Evolutionary conservation across 2,797 vertebrate species (phyloP).

Genomic region (Momotus momota): DNA sequence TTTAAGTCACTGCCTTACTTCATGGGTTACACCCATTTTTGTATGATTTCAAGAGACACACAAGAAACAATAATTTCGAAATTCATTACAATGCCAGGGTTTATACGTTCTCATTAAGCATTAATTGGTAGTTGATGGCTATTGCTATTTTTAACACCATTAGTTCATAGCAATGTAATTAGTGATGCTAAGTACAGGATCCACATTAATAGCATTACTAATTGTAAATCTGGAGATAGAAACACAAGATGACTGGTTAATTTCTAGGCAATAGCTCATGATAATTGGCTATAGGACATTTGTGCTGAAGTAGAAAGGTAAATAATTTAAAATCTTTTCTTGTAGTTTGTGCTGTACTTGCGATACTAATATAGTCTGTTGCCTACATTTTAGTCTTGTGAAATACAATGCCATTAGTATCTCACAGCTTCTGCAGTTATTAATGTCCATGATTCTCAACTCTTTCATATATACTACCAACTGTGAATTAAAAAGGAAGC

Average conservation of each 20-base stretch:
- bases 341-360: not conserved
- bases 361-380: slow-evolving; percentile 39
- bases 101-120: slow-evolving; percentile 87
- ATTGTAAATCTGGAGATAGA: slow-evolving; percentile 86
- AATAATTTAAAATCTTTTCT: slow-evolving; percentile 82
- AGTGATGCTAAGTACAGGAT: slow-evolving; percentile 88
- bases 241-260: slow-evolving; percentile 83
- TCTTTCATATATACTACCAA: not conserved
- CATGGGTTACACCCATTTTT: slow-evolving; percentile 64
- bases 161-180: slow-evolving; percentile 88
- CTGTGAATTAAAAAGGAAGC: slow-evolving; percentile 3
- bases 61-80: slow-evolving; percentile 82
- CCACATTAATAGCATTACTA: slow-evolving; percentile 87
- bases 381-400: not conserved
- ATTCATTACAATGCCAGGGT: slow-evolving; percentile 86
- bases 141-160: slow-evolving; percentile 88
- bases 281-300: slow-evolving; percentile 83
- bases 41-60: slow-evolving; percentile 72
- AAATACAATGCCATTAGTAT: slow-evolving; percentile 30
- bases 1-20: slow-evolving; percentile 64
- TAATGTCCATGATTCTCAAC: slow-evolving; percentile 29
- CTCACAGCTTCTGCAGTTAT: slow-evolving; percentile 19
- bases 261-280: slow-evolving; percentile 84
- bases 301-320: slow-evolving; percentile 84
- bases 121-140: slow-evolving; percentile 88